These are phyloP conservation scores for Euclidia mi DNA, from an alignment of 2,888 invertebrate genomes.

Conservation along the genomic window DNA sequence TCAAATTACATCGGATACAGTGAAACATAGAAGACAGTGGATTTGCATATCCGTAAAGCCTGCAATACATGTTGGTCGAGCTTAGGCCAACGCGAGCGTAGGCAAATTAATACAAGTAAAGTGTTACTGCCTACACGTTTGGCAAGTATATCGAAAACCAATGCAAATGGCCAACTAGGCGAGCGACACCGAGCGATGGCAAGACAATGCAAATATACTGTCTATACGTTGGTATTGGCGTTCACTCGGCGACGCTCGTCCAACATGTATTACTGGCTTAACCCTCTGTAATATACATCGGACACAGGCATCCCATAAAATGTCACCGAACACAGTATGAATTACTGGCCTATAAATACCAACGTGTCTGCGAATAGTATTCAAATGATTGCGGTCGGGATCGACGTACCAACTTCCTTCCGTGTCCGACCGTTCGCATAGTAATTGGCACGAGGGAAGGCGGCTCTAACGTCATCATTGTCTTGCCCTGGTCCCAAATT, in stretches of 20 bases:
- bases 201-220: too few species aligned
- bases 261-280: too few species aligned
- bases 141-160: too few species aligned
- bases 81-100: too few species aligned
- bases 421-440: constrained; percentile 82
- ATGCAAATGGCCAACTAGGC: too few species aligned
- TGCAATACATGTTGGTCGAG: too few species aligned
- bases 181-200: too few species aligned
- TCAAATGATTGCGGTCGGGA: constrained; percentile 87
- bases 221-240: too few species aligned
- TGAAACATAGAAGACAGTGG: constrained; percentile 63
- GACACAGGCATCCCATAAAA: constrained; percentile 80
- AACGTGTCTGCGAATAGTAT: constrained; percentile 80
- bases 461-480: constrained; percentile 70
- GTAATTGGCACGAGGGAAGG: constrained; percentile 84
- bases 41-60: constrained; percentile 78
- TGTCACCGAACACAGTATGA: constrained; percentile 80
- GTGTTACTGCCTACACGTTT: too few species aligned
- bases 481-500: too few species aligned
- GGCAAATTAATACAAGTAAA: too few species aligned
- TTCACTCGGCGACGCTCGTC: too few species aligned
- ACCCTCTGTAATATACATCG: constrained; percentile 70
- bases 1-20: constrained; percentile 54
- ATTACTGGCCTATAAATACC: constrained; percentile 84
- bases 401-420: constrained; percentile 87